These are phyloP conservation scores for Drosophila nasuta DNA, from an alignment of 1,140 invertebrate genomes.

Conservation along the genomic window DNA sequence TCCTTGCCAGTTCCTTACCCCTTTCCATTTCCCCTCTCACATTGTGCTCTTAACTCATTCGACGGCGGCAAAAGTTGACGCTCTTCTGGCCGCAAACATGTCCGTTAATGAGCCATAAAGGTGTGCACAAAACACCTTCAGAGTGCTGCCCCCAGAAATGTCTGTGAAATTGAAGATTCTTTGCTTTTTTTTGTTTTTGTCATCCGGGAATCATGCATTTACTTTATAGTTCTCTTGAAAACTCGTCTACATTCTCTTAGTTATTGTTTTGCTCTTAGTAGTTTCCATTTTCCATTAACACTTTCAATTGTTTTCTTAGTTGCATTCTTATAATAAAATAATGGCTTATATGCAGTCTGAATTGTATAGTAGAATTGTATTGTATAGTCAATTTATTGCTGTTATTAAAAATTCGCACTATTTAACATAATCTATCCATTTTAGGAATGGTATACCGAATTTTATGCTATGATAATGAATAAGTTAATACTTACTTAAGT, in stretches of 20 bases:
- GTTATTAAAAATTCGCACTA: too few species aligned
- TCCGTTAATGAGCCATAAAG: slow-evolving; percentile 78
- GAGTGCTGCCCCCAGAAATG: slow-evolving; percentile 27
- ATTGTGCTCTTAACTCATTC: slow-evolving; percentile 30
- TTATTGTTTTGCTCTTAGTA: background rate
- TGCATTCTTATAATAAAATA: too few species aligned
- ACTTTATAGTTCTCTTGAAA: background rate
- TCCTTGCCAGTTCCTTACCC: background rate
- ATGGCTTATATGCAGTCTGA: too few species aligned
- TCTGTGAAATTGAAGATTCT: slow-evolving; percentile 11
- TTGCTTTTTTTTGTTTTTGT: background rate
- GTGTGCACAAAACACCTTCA: slow-evolving; percentile 54
- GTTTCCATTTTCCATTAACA: background rate
- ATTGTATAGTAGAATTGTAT: too few species aligned
- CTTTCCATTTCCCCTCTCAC: background rate
- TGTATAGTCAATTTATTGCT: too few species aligned
- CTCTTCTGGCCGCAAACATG: slow-evolving; percentile 55
- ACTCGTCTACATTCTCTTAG: too few species aligned
- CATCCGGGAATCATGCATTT: background rate
- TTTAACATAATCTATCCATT: too few species aligned
- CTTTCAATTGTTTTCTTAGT: too few species aligned
- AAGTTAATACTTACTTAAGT: too few species aligned
- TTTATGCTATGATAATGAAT: too few species aligned
- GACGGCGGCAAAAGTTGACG: slow-evolving; percentile 54
- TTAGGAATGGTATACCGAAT: too few species aligned